Conservation (phyloP, 2,113 vertebrate genomes). For the Syngnathus floridae region DNA sequence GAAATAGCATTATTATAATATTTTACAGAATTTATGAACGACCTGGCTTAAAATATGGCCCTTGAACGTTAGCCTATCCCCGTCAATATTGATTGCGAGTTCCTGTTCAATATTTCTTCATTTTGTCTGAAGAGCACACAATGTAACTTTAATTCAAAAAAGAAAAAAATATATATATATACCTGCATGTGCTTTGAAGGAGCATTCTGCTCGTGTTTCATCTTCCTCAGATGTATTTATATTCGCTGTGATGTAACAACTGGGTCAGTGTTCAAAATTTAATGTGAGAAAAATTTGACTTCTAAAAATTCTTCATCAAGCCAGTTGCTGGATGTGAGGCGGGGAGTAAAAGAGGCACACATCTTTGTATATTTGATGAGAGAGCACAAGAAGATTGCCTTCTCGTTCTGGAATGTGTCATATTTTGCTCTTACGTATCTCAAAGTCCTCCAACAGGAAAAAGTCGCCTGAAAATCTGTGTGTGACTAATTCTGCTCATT, state of each 20-base stretch:
- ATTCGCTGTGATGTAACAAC: conserved; percentile 37
- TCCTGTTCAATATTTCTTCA: conserved; percentile 2
- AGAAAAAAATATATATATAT: neutral
- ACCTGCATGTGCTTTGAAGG: conserved; percentile 10
- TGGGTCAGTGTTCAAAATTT: conserved; percentile 55
- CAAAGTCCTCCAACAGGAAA: conserved; percentile 21
- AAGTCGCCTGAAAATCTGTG: conserved; percentile 34
- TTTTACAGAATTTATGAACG: neutral
- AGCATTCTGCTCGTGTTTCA: conserved; percentile 7
- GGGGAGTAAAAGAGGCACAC: neutral
- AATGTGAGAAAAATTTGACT: conserved; percentile 42
- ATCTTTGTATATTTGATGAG: conserved; percentile 6
- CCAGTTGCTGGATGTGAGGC: conserved; percentile 4
- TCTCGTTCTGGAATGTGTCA: conserved; percentile 10
- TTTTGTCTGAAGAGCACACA: conserved; percentile 11
- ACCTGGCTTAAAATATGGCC: neutral
- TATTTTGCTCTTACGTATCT: conserved; percentile 14
- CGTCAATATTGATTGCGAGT: conserved; percentile 5
- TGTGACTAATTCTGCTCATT: conserved; percentile 41
- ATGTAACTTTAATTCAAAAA: conserved; percentile 12
- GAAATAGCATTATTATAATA: neutral
- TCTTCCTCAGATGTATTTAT: conserved; percentile 30
- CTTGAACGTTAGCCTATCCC: neutral
- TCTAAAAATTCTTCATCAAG: conserved; percentile 37
- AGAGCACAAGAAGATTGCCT: conserved; percentile 10